Evolutionary conservation across 2,113 vertebrate species (phyloP).

Genomic region (Rostratula benghalensis): DNA sequence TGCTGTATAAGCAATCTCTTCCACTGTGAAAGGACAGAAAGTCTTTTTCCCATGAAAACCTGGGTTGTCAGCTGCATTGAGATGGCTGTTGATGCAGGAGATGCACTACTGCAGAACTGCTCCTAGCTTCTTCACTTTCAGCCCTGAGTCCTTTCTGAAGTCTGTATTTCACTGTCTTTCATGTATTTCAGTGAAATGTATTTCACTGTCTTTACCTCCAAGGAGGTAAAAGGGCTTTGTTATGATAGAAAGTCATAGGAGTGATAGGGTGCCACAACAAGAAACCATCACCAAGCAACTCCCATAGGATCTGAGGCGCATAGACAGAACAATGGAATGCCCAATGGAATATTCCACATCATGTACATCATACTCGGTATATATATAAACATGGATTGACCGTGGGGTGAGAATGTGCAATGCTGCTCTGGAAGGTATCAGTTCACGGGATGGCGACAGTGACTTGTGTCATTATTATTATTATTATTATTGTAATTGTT

Average conservation of each 20-base stretch:
- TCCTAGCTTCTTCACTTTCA: not conserved
- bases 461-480: not conserved
- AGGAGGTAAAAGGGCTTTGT: not conserved
- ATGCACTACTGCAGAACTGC: not conserved
- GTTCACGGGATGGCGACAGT: not conserved
- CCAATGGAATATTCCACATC: not conserved
- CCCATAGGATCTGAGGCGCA: not conserved
- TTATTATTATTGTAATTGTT: not conserved
- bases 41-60: not conserved
- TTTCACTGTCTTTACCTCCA: not conserved
- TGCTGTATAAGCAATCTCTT: not conserved
- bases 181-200: too few species aligned
- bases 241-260: not conserved
- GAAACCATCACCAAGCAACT: not conserved
- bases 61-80: not conserved
- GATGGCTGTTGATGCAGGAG: not conserved
- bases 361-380: not conserved
- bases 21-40: not conserved
- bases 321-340: not conserved
- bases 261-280: not conserved
- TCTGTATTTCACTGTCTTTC: not conserved
- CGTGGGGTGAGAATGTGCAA: not conserved
- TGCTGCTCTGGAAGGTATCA: not conserved
- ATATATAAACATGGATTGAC: not conserved
- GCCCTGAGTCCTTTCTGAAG: not conserved